These are phyloP conservation scores for Arnoldichthys spilopterus DNA, from an alignment of 2,797 vertebrate genomes.

Conservation along the genomic window DNA sequence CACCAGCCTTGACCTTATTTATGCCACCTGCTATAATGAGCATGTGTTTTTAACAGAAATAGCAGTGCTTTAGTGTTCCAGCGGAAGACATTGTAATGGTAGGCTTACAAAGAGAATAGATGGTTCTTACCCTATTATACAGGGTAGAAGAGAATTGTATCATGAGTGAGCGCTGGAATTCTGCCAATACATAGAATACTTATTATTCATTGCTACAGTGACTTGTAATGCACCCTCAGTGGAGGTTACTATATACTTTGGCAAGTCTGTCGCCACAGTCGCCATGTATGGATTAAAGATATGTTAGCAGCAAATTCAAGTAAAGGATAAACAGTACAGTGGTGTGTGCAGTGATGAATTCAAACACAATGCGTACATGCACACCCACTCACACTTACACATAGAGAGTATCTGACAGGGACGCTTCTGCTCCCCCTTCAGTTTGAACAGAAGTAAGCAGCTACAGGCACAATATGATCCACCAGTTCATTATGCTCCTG, in stretches of 20 bases:
- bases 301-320: conserved; percentile 50
- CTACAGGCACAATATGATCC: conserved; percentile 13
- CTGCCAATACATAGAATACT: conserved; percentile 54
- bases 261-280: conserved; percentile 53
- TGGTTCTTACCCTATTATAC: conserved; percentile 47
- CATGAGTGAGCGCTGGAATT: conserved; percentile 55
- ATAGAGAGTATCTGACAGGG: not conserved
- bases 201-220: conserved; percentile 62
- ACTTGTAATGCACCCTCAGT: conserved; percentile 63
- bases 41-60: conserved; percentile 33
- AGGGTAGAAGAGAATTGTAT: conserved; percentile 43
- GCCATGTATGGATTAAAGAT: conserved; percentile 58
- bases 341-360: not conserved
- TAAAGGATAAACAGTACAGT: conserved; percentile 4
- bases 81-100: conserved; percentile 61
- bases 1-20: conserved; percentile 36
- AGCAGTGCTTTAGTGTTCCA: conserved; percentile 17
- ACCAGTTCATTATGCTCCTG: conserved; percentile 9
- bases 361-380: not conserved
- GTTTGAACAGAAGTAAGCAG: conserved; percentile 21
- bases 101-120: conserved; percentile 35
- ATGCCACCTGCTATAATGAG: conserved; percentile 38
- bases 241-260: conserved; percentile 39
- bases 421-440: not conserved
- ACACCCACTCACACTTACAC: conserved; percentile 16